Percentiles rank a stretch among this genome's conserved stretches.
Conservation (phyloP, 2,888 invertebrate species). For the Ochlodes sylvanus region DNA sequence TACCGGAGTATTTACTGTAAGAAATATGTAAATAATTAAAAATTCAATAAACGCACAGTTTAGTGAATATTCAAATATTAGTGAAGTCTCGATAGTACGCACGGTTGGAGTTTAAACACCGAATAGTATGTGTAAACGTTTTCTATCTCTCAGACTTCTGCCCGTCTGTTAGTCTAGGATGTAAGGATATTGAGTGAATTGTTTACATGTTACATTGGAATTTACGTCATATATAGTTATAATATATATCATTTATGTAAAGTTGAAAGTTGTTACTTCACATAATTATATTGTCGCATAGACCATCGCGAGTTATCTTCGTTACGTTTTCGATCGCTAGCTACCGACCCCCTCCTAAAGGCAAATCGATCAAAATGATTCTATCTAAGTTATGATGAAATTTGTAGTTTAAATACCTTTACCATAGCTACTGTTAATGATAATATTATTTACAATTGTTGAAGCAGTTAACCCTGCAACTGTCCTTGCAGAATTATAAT, state of each 20-base stretch:
- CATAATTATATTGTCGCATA: conserved; percentile 57
- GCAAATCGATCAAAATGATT: conserved; percentile 12
- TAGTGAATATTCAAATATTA: conserved; percentile 81
- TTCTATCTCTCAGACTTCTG: conserved; percentile 69
- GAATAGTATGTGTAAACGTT: conserved; percentile 68
- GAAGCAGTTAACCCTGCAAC: conserved; percentile 42
- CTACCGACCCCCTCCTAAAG: conserved; percentile 49
- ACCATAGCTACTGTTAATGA: conserved; percentile 23
- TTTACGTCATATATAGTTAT: conserved; percentile 65
- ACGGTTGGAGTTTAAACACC: conserved; percentile 70
- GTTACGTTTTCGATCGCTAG: conserved; percentile 72
- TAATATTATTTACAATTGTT: conserved; percentile 39
- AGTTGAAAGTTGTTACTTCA: conserved; percentile 68
- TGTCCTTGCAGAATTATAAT: conserved; percentile 46
- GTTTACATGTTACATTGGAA: conserved; percentile 62
- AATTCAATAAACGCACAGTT: conserved; percentile 84
- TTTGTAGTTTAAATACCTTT: conserved; percentile 30
- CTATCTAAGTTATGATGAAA: conserved; percentile 24
- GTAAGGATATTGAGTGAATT: conserved; percentile 58
- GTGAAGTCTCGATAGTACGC: conserved; percentile 76
- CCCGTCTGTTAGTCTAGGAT: conserved; percentile 74
- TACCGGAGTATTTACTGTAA: conserved; percentile 58
- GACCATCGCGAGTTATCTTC: conserved; percentile 62
- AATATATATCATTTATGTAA: conserved; percentile 54
- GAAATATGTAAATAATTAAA: conserved; percentile 76